These are phyloP conservation scores for Melanotaenia boesemani DNA, from an alignment of 2,797 vertebrate species.

Conservation along the genomic window DNA sequence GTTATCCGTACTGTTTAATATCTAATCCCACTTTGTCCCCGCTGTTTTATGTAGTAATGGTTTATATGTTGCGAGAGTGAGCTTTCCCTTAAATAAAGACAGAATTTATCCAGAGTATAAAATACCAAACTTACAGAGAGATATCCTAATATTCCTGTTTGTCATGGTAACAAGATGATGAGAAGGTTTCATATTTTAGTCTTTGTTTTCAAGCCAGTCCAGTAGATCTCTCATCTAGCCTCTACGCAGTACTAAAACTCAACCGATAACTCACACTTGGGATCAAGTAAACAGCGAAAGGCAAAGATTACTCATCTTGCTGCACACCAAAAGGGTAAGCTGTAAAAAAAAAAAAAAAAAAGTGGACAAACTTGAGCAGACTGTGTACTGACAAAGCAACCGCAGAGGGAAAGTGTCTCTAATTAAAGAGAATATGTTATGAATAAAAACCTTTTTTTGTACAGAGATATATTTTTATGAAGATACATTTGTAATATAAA, in stretches of 20 bases:
- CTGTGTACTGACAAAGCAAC: slow-evolving; percentile 53
- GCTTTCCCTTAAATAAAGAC: slow-evolving; percentile 40
- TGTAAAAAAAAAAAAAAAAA: slow-evolving; percentile 13
- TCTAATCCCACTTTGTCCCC: slow-evolving; percentile 41
- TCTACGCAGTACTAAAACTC: slow-evolving; percentile 42
- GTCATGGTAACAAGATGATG: slow-evolving; percentile 37
- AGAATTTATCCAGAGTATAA: slow-evolving; percentile 50
- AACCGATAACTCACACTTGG: slow-evolving; percentile 31
- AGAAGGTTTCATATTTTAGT: slow-evolving; percentile 21
- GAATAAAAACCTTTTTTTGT: slow-evolving; percentile 89
- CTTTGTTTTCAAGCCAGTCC: slow-evolving; percentile 49
- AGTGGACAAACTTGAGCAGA: slow-evolving; percentile 57
- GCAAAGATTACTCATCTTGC: slow-evolving; percentile 62
- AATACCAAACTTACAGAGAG: slow-evolving; percentile 46
- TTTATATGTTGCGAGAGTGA: slow-evolving; percentile 23
- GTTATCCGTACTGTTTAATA: slow-evolving; percentile 52
- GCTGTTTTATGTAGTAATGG: slow-evolving; percentile 53
- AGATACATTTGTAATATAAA: slow-evolving; percentile 99
- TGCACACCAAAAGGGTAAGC: slow-evolving; percentile 69
- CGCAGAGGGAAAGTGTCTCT: slow-evolving; percentile 58
- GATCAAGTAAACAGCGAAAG: slow-evolving; percentile 60
- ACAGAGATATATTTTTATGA: slow-evolving; percentile 99
- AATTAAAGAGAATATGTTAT: slow-evolving; percentile 73
- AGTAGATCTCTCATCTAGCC: slow-evolving; percentile 42
- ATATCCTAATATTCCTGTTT: slow-evolving; percentile 39